Base-by-base conservation (phyloP, 2,888 invertebrate species). In the Mongoloraphidia duomilia region DNA sequence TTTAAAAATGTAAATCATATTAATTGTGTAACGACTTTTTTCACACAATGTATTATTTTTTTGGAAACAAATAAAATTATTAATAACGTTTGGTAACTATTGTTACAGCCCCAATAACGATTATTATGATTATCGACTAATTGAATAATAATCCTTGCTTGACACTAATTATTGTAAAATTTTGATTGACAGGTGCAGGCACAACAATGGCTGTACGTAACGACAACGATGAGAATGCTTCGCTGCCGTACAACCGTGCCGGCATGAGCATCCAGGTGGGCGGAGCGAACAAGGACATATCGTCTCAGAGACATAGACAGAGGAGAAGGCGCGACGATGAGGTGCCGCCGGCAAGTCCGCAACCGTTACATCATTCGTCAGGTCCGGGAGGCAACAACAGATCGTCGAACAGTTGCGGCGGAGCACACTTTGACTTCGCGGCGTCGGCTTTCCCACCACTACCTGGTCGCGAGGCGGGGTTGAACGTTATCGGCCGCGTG, bases 371-470 rank as follows among this genome's bases (percentile, higher is more conserved):
- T 26, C 26, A 26, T 26, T 26, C 26, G 26, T 47, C 64, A 63
- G 49, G 65, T 61, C 45, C 63, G 60, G 51, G 61, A 60, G 38
- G 62, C 62, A 46, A 53, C 59, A 49, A 60, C 58, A 50, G 55
- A 45, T 54, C 55, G 37, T 40, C 54, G 3, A 53, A 54, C 8
- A 55, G 64, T 58, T 65, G 65, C 52, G 64, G 69, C 64, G 72
- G 76, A 52, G 75, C 77, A 39, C 79, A 83, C 62, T 87, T 87
- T 67, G 86, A 87, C 66, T 72, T 87, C 58, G 84, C 84, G 66
- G 82, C 83, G 50, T 76, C 81, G 47, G 83, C 85, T 48, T 87
- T 87, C 65, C 87, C 87, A 54, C 87, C 87, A 51, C 72, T 87
- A 61, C 86, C 86, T 52, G 84, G 84, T 62, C 67, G 74, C 52